Percentiles rank a stretch among this genome's conserved stretches.
Conservation (phyloP, 2,888 invertebrate species). For the Zygaena filipendulae region DNA sequence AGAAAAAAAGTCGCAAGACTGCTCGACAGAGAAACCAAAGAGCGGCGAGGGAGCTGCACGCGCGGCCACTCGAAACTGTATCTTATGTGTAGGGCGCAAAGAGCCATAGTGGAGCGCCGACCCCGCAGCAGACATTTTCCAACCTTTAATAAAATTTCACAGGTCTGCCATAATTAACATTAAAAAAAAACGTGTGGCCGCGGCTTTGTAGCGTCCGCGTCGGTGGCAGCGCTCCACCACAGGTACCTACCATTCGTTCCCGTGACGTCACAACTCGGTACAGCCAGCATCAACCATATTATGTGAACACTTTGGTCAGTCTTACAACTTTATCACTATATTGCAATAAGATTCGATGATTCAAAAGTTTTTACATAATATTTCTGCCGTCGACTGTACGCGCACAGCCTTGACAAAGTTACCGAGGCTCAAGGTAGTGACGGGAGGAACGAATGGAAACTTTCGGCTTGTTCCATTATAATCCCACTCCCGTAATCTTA, state of each 20-base stretch:
- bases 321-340: too few species aligned
- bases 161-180: constrained; percentile 60
- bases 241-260: constrained; percentile 7
- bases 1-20: constrained; percentile 34
- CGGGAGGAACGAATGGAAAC: too few species aligned
- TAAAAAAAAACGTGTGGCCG: constrained; percentile 47
- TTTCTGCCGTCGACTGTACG: too few species aligned
- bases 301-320: too few species aligned
- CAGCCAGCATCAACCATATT: too few species aligned
- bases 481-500: too few species aligned
- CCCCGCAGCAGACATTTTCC: constrained; percentile 58
- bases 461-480: too few species aligned
- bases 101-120: constrained; percentile 1
- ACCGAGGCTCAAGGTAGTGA: too few species aligned
- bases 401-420: too few species aligned
- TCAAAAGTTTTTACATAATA: too few species aligned
- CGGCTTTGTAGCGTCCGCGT: constrained; percentile 57
- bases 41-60: constrained; percentile 9
- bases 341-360: too few species aligned
- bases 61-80: constrained; percentile 3
- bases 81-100: too few species aligned
- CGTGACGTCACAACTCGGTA: constrained; percentile 5
- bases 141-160: constrained; percentile 54
- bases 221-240: constrained; percentile 29
- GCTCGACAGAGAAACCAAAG: constrained; percentile 32